These are phyloP conservation scores for Dinothrombium tinctorium DNA, from an alignment of 1,140 invertebrate genomes.

Conservation along the genomic window DNA sequence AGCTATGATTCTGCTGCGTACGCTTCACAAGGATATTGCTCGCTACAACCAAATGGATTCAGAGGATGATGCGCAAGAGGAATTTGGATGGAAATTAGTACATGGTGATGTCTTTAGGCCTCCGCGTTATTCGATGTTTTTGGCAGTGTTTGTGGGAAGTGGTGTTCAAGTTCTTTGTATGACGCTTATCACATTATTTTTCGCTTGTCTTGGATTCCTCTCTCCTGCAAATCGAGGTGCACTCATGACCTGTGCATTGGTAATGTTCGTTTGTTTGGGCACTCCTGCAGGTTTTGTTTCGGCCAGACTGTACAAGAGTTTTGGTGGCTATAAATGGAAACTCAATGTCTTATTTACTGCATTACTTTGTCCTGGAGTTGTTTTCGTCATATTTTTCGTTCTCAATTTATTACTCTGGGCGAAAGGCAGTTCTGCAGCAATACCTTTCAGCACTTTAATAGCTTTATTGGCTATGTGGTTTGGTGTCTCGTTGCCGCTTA, in stretches of 20 bases:
- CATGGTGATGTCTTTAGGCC: conserved; percentile 86
- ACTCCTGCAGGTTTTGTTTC: conserved; percentile 87
- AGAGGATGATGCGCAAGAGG: conserved; percentile 85
- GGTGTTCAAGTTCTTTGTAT: conserved; percentile 65
- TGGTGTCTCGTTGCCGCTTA: conserved; percentile 87
- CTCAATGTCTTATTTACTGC: conserved; percentile 87
- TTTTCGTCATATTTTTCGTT: conserved; percentile 83
- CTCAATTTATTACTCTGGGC: conserved; percentile 90
- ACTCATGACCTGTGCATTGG: conserved; percentile 89
- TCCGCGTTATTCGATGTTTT: conserved; percentile 83
- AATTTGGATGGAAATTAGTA: conserved; percentile 97
- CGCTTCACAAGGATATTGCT: conserved; percentile 93
- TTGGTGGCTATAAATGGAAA: conserved; percentile 94
- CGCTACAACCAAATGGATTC: conserved; percentile 72
- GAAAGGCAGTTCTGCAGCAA: conserved; percentile 76
- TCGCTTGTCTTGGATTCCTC: conserved; percentile 90
- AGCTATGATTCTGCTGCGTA: conserved; percentile 92
- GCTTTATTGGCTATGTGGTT: conserved; percentile 92
- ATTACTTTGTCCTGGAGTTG: conserved; percentile 69
- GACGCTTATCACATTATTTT: conserved; percentile 38
- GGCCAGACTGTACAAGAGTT: conserved; percentile 85
- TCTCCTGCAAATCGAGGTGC: conserved; percentile 94
- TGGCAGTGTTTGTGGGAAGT: conserved; percentile 80
- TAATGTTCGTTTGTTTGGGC: conserved; percentile 79
- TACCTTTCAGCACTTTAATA: conserved; percentile 91